Percentiles rank a stretch among this genome's conserved stretches.
Evolutionary conservation across 2,888 invertebrate species (phyloP).

Genomic region (Cryptocephalus primarius): DNA sequence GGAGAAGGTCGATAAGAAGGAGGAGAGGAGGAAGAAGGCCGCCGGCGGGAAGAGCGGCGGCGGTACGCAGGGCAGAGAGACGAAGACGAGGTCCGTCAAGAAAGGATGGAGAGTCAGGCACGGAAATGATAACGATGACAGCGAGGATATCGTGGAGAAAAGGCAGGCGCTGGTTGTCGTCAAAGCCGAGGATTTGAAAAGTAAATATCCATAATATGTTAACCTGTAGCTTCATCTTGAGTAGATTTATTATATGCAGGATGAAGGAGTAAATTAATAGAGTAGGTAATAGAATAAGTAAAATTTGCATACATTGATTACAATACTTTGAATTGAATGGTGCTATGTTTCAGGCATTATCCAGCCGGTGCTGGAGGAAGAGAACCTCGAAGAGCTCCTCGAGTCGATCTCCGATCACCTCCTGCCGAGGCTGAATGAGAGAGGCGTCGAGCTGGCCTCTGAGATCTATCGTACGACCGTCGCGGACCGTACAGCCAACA

Average conservation of each 20-base stretch:
- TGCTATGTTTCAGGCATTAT: constrained; percentile 44
- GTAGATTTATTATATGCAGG: too few species aligned
- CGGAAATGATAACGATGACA: constrained; percentile 52
- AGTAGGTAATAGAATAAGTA: too few species aligned
- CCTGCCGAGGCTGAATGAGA: constrained; percentile 59
- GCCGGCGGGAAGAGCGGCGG: constrained; percentile 81
- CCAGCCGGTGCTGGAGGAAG: constrained; percentile 19
- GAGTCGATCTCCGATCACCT: constrained; percentile 58
- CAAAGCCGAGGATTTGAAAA: constrained; percentile 54
- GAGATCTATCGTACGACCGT: constrained; percentile 63
- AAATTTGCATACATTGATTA: too few species aligned
- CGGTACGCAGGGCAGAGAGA: constrained; percentile 87
- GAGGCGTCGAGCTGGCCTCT: constrained; percentile 56
- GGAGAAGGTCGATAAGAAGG: constrained; percentile 59
- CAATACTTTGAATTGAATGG: too few species aligned
- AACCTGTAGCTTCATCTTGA: too few species aligned
- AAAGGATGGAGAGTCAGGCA: constrained; percentile 55
- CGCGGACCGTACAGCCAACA: constrained; percentile 55
- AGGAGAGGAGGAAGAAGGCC: constrained; percentile 83
- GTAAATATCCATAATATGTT: too few species aligned
- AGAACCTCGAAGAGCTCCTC: constrained; percentile 59
- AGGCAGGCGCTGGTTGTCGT: constrained; percentile 55
- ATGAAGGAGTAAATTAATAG: too few species aligned
- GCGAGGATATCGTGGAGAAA: constrained; percentile 47
- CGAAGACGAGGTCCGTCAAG: constrained; percentile 88